Percentiles rank a stretch among this genome's conserved stretches.
Conservation (phyloP, 2,888 invertebrate genomes). For the Mylabris sibirica region DNA sequence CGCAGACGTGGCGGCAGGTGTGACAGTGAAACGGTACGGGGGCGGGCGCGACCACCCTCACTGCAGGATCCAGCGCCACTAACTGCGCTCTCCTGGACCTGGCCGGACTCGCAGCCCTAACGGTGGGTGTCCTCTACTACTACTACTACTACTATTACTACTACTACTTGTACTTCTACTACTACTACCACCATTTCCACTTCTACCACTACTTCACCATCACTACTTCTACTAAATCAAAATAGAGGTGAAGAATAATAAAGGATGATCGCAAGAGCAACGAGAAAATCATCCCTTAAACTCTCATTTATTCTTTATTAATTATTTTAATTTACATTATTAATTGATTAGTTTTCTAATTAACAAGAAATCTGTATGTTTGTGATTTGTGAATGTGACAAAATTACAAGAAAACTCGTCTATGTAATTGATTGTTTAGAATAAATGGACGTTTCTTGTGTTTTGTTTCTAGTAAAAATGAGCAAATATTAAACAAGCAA, state of each 20-base stretch:
- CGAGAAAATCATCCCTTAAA: neutral
- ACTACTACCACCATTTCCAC: neutral
- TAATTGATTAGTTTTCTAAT: neutral
- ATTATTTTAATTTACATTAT: neutral
- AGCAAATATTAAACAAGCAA: slow-evolving; percentile 14
- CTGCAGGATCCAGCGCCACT: slow-evolving; percentile 54
- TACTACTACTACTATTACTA: slow-evolving; percentile 18
- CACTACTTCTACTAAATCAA: neutral
- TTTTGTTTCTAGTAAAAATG: neutral
- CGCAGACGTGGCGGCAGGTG: slow-evolving; percentile 52
- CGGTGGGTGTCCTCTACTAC: slow-evolving; percentile 50
- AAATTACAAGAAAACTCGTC: neutral
- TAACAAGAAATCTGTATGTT: neutral
- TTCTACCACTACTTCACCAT: neutral
- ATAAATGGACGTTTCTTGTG: neutral
- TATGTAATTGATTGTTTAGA: neutral
- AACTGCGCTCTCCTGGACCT: slow-evolving; percentile 59
- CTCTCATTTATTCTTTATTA: neutral
- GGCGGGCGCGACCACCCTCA: slow-evolving; percentile 43
- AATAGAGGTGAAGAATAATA: neutral
- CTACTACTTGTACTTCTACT: slow-evolving; percentile 8
- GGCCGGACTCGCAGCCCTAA: slow-evolving; percentile 59
- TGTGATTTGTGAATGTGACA: neutral
- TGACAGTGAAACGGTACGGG: slow-evolving; percentile 44
- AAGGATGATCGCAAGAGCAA: neutral